Evolutionary conservation across 2,888 invertebrate genomes (phyloP).

Genomic region (Drosophila koepferae): DNA sequence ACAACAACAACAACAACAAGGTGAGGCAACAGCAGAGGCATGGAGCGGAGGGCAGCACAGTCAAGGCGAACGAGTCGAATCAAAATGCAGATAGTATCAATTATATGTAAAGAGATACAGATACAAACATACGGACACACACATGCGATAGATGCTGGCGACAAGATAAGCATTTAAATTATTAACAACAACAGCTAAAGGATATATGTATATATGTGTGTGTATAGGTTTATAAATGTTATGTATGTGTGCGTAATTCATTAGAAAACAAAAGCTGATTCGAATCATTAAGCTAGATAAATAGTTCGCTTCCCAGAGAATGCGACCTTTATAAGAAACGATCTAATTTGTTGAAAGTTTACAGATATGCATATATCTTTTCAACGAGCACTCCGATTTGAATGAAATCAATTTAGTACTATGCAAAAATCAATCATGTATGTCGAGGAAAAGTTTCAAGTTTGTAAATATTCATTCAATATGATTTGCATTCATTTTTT

Average conservation of each 20-base stretch:
- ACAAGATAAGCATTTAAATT: conserved; percentile 77
- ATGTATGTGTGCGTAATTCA: conserved; percentile 41
- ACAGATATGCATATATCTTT: too few relatives aligned
- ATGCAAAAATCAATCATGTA: too few relatives aligned
- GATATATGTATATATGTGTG: conserved; percentile 6
- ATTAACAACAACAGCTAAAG: conserved; percentile 56
- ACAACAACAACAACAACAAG: conserved; percentile 18
- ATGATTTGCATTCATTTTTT: too few relatives aligned
- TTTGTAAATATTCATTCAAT: too few relatives aligned
- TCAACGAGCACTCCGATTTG: too few relatives aligned
- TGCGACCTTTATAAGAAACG: background rate
- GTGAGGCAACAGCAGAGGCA: background rate
- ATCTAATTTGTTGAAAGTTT: background rate
- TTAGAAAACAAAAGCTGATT: conserved; percentile 55
- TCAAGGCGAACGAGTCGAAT: conserved; percentile 52
- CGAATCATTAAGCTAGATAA: conserved; percentile 9
- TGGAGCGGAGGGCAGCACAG: background rate
- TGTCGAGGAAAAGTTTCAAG: too few relatives aligned
- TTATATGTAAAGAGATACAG: conserved; percentile 79
- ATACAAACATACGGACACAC: conserved; percentile 65
- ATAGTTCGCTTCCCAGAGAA: background rate
- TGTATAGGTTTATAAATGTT: conserved; percentile 6
- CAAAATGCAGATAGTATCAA: conserved; percentile 80
- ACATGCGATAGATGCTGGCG: conserved; percentile 70
- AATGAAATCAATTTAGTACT: too few relatives aligned